Evolutionary conservation across 2,888 invertebrate genomes (phyloP).

Genomic region (Erebia epiphron): DNA sequence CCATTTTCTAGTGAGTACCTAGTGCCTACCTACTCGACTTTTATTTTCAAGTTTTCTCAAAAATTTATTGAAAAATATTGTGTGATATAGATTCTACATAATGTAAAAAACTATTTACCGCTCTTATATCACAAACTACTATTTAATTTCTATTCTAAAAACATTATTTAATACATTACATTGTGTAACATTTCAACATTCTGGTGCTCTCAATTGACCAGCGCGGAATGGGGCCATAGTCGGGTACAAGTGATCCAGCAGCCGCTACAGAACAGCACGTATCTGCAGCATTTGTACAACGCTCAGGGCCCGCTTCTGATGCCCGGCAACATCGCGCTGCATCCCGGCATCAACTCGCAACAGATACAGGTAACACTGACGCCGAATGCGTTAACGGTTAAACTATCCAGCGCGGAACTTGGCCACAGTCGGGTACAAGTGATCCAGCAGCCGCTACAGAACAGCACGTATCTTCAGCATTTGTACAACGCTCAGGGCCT

Average conservation of each 20-base stretch:
- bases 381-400: too few relatives aligned
- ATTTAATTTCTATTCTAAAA: too few relatives aligned
- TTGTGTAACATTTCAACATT: too few relatives aligned
- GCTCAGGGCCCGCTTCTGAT: constrained; percentile 91
- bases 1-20: too few relatives aligned
- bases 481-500: constrained; percentile 91
- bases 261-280: constrained; percentile 88
- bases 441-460: constrained; percentile 89
- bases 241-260: constrained; percentile 93
- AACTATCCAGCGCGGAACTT: constrained; percentile 82
- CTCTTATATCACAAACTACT: too few relatives aligned
- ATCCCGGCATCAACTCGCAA: constrained; percentile 88
- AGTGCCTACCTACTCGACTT: too few relatives aligned
- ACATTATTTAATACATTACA: too few relatives aligned
- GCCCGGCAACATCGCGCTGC: constrained; percentile 90
- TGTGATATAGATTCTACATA: too few relatives aligned
- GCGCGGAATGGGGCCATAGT: constrained; percentile 87
- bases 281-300: constrained; percentile 91
- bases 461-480: constrained; percentile 90
- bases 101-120: too few relatives aligned
- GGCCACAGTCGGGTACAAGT: constrained; percentile 91
- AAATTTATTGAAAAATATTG: too few relatives aligned
- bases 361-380: constrained; percentile 85
- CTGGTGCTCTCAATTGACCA: constrained; percentile 39
- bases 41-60: too few relatives aligned